Base-by-base conservation (phyloP, 2,888 invertebrate genomes). In the Hermaeophaga mercurialis region DNA sequence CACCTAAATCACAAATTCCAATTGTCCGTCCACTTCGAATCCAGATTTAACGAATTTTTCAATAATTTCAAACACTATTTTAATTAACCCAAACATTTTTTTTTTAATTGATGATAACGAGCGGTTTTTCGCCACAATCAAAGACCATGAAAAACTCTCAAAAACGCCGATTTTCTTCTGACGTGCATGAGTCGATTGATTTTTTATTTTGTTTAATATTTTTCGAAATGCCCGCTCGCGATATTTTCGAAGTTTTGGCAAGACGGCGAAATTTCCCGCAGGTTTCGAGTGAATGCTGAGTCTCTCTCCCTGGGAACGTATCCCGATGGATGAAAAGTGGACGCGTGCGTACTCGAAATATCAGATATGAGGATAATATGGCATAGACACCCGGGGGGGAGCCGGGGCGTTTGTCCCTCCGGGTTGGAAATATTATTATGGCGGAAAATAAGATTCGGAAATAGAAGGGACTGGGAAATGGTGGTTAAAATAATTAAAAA, bases 271-370 rank as follows among this genome's bases (percentile, higher is more conserved):
- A n/a, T 2, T 43, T 43, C 43, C 43, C 43, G 50, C 17, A 15
- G 46, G 24, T 44, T 8, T 17, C 56, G 44, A 24, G 9, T 38
- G 36, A 57, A 54, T 57, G 57, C 45, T 44, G 57, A 48, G 17
- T 57, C 44, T 53, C 48, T 47, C 43, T 57, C 57, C 57, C 57
- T 48, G 57, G 57, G 57, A 57, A 57, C 48, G 45, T 48, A 34
- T 57, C 57, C 53, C 44, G 57, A 48, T 47, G 44, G 57, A 53
- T 43, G 14, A 9, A 18, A 3, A 12, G 14, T 15, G 28, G 15
- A 57, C 57, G 57, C 53, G 33, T 57, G 57, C 57, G 57, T 33
- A 22, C 12, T 17, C 26, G 33, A 38, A 43, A 53, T n/a, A n/a
- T n/a, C 22, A 6, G 22, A 22, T 22, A 6, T 3, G 22, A 22